Percentiles rank a stretch among this genome's conserved stretches.
Conservation (phyloP, 1,140 invertebrate species). For the Condylostylus longicornis region DNA sequence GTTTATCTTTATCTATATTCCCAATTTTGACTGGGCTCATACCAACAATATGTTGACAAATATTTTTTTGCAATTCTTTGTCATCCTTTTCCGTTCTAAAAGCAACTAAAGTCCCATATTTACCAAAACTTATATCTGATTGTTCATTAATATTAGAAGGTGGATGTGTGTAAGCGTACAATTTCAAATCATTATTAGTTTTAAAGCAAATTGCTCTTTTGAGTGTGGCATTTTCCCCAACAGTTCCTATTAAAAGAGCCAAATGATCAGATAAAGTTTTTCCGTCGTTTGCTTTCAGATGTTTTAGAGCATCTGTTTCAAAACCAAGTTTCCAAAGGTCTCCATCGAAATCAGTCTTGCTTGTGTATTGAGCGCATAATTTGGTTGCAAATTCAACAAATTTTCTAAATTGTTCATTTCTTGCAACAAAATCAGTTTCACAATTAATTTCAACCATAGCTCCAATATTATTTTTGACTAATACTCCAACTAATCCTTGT, state of each 20-base stretch:
- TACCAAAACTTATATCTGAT: slow-evolving; percentile 47
- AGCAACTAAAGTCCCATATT: slow-evolving; percentile 67
- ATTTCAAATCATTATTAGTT: slow-evolving; percentile 39
- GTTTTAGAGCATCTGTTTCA: slow-evolving; percentile 48
- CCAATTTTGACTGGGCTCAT: slow-evolving; percentile 74
- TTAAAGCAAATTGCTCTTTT: slow-evolving; percentile 59
- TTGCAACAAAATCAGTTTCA: slow-evolving; percentile 94
- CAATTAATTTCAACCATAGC: slow-evolving; percentile 82
- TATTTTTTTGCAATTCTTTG: slow-evolving; percentile 44
- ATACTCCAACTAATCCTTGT: slow-evolving; percentile 73
- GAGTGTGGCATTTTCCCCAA: slow-evolving; percentile 81
- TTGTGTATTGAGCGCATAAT: slow-evolving; percentile 41
- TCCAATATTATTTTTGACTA: slow-evolving; percentile 44
- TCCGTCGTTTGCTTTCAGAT: slow-evolving; percentile 41
- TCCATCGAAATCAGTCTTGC: slow-evolving; percentile 21
- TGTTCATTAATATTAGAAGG: slow-evolving; percentile 27
- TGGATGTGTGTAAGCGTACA: slow-evolving; percentile 62
- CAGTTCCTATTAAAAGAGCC: slow-evolving; percentile 63
- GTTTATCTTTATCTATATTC: slow-evolving; percentile 43
- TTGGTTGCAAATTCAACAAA: slow-evolving; percentile 56
- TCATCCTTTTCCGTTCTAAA: slow-evolving; percentile 37
- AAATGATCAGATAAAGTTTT: slow-evolving; percentile 62
- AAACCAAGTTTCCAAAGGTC: slow-evolving; percentile 40
- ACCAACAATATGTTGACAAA: slow-evolving; percentile 86
- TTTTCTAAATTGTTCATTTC: slow-evolving; percentile 73